A percentile compares a stretch with the other conserved stretches of the same genome.
phyloP scores from a whole-genome alignment of 2,797 vertebrate genomes.

The Tragelaphus oryx region DNA sequence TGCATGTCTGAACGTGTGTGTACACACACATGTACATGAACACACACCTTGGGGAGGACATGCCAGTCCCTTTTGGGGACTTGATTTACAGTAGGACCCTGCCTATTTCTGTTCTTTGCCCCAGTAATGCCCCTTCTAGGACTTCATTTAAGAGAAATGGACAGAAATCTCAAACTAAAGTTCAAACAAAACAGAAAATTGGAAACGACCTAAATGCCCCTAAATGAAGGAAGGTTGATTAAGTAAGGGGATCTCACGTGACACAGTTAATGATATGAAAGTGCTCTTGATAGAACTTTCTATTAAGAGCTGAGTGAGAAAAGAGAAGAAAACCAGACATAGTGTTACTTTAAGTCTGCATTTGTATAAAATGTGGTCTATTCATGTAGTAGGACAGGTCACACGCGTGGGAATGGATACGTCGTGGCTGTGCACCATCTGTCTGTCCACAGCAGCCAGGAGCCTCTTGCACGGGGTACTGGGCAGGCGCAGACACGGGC shows the following conservation, averaged over 20 bases:
- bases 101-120: not conserved
- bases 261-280: not conserved
- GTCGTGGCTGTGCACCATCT: fast-evolving
- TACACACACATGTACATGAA: too few relatives aligned
- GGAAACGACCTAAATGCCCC: not conserved
- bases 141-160: not conserved
- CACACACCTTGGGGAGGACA: not conserved
- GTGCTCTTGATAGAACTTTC: not conserved
- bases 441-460: not conserved
- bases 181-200: not conserved
- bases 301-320: not conserved
- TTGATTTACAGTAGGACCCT: too few relatives aligned
- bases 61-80: not conserved
- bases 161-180: not conserved
- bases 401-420: fast-evolving
- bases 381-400: fast-evolving
- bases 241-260: not conserved
- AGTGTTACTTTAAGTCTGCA: fast-evolving
- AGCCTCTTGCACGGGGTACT: not conserved
- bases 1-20: not conserved
- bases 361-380: fast-evolving
- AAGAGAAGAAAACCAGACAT: not conserved
- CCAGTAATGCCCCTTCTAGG: not conserved
- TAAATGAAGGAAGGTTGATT: not conserved
- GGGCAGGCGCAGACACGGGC: not conserved